Base-by-base conservation (phyloP, 2,113 vertebrate genomes). In the Coptodon bakossiorum region DNA sequence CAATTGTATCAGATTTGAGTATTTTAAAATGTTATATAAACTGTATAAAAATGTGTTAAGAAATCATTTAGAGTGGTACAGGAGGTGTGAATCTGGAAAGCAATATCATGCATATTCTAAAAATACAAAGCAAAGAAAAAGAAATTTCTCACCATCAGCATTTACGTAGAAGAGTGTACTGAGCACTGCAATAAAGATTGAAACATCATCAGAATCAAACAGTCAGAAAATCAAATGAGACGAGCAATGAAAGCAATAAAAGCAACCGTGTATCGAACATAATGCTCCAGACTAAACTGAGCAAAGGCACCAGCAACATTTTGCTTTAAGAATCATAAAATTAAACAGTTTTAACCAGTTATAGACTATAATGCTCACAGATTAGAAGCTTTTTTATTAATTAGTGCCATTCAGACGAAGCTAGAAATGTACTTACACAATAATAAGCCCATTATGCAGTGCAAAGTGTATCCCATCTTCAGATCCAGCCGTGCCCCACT, bases 261-360 rank as follows among this genome's bases (percentile, higher is more conserved):
- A 61, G 0, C 57, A 61, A 61, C 57, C 27, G 6, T 61, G 0
- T 34, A 61, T 10, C 57, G 5, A 61, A 31, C 29, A 4, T 31
- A 31, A 6, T 61, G 57, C 29, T 31, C 57, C 57, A 61, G 1
- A 61, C 16, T 61, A 34, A 61, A 61, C 57, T 61, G 14, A 61
- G 57, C 57, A 61, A 61, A 61, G 29, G 57, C 16, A 10, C 57
- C 16, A 4, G 16, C 57, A 61, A 34, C 61, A 0, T 68, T 68
- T 68, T 68, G 31, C 63, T 14, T 68, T 14, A 14, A 40, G 11
- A 40, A 68, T 1, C 36, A 9, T 22, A 68, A 68, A 40, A 22
- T 40, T 14, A 16, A 1, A 73, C n/a, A 0, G 0, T 6, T 73
- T 16, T 45, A 73, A 45, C 22, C 2, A 2, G 7, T 24, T 24